Percentiles rank a stretch among this genome's conserved stretches.
Evolutionary conservation across 1,140 invertebrate species (phyloP).

Genomic region (Aricia agestis): DNA sequence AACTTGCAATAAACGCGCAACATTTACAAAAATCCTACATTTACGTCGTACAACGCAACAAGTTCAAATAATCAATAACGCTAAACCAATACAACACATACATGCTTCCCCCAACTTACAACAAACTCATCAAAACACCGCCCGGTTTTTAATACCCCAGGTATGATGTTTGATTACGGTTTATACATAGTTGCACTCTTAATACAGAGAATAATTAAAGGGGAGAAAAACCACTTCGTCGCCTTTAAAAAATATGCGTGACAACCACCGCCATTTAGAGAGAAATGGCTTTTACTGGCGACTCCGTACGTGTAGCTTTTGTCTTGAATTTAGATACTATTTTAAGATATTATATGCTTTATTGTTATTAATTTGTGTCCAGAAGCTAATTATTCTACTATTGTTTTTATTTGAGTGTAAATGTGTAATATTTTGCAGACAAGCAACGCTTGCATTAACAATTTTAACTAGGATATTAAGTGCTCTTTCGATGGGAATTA

Average conservation of each 20-base stretch:
- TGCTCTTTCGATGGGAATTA: not conserved
- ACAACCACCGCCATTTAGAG: not conserved
- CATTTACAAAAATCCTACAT: too few relatives aligned
- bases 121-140: not conserved
- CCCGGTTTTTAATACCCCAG: not conserved
- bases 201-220: constrained; percentile 1
- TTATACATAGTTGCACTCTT: not conserved
- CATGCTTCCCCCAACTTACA: not conserved
- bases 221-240: not conserved
- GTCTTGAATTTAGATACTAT: not conserved
- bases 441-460: not conserved
- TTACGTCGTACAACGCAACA: not conserved
- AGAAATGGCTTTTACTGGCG: not conserved
- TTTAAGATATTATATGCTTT: not conserved
- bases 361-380: not conserved
- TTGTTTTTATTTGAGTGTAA: too few relatives aligned
- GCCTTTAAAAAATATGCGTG: not conserved
- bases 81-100: not conserved
- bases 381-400: not conserved
- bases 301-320: not conserved
- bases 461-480: not conserved
- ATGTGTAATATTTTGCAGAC: too few relatives aligned
- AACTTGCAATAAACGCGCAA: too few relatives aligned
- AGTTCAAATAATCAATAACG: not conserved
- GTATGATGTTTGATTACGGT: not conserved